These are phyloP conservation scores for Dicyrtoma fusca DNA, from an alignment of 2,888 invertebrate genomes.

Conservation along the genomic window DNA sequence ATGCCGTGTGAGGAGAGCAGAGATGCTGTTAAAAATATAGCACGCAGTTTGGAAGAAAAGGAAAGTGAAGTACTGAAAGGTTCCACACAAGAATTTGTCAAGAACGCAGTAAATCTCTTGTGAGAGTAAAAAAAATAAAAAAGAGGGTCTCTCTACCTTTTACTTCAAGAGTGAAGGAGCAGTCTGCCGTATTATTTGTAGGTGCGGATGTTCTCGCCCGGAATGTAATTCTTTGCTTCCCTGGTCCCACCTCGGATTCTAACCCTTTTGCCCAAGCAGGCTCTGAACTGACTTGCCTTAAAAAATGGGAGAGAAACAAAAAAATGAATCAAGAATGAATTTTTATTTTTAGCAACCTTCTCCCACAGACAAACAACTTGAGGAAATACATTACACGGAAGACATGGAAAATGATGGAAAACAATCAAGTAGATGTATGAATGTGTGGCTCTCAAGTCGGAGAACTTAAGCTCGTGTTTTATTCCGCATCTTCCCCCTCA, in stretches of 20 bases:
- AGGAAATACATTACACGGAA: not conserved
- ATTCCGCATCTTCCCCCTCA: not conserved
- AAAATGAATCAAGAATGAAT: not conserved
- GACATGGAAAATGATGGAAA: no score
- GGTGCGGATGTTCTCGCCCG: conserved; percentile 62
- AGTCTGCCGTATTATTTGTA: conserved; percentile 62
- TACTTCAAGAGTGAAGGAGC: conserved; percentile 61
- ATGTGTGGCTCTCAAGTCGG: no score
- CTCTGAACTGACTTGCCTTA: conserved; percentile 62
- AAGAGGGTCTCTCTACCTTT: conserved; percentile 48
- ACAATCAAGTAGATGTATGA: no score
- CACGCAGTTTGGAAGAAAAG: not conserved
- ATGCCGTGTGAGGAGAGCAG: no score
- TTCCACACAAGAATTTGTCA: not conserved
- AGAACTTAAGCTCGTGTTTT: no score
- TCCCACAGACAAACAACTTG: not conserved
- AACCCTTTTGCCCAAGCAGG: conserved; percentile 64
- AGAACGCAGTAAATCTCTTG: not conserved
- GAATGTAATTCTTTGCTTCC: conserved; percentile 63
- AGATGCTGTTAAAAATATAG: no score
- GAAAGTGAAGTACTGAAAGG: not conserved
- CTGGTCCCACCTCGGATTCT: conserved; percentile 62
- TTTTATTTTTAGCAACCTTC: not conserved
- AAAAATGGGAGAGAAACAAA: not conserved
- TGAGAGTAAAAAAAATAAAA: not conserved